Base-by-base conservation (phyloP, 2,888 invertebrate genomes). In the Tenthredo mesomela region DNA sequence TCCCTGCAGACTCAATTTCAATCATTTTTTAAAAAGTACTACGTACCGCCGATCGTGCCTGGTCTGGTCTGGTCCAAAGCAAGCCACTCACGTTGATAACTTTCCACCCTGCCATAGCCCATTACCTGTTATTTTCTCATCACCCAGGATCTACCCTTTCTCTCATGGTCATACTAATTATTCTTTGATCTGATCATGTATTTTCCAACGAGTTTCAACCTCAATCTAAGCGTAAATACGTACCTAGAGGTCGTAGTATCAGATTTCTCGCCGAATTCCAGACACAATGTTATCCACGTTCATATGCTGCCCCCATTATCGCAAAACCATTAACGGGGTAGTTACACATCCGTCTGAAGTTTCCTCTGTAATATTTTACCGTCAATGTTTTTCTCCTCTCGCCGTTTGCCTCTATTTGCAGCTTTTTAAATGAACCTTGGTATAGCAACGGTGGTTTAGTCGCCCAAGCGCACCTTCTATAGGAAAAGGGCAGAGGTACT, bases 1-100 rank as follows among this genome's bases (percentile, higher is more conserved):
- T 61, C 61, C 61, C 61, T 25, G 25, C 61, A 61, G 61, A 61
- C 61, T 61, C 61, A 61, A 61, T 61, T 61, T 61, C 61, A 61
- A 61, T 61, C 61, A 61, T 61, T 61, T 61, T 61, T 61, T 61
- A 61, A 61, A 61, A 61, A 25, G 61, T 61, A 25, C 54, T 61
- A n/a, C n/a, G n/a, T n/a, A 61, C 21, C 61, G 4, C 61, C 61
- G 61, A 61, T 61, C 61, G 61, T 61, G 25, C 61, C 61, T n/a
- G 58, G 47, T 47, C 25, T 61, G 61, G 61, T 61, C 25, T 25
- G 25, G 25, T 61, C 61, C 61, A 61, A 61, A 61, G 61, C 61
- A 12, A 25, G 21, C 61, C 61, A 61, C 61, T 61, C 61, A 61
- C 61, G 21, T 25, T 61, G 61, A 61, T 61, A 61, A 61, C 61